Evolutionary conservation across 2,113 vertebrate genomes (phyloP), one percentile per base, ranked within the genome.

Genomic region (Sardina pilchardus): DNA sequence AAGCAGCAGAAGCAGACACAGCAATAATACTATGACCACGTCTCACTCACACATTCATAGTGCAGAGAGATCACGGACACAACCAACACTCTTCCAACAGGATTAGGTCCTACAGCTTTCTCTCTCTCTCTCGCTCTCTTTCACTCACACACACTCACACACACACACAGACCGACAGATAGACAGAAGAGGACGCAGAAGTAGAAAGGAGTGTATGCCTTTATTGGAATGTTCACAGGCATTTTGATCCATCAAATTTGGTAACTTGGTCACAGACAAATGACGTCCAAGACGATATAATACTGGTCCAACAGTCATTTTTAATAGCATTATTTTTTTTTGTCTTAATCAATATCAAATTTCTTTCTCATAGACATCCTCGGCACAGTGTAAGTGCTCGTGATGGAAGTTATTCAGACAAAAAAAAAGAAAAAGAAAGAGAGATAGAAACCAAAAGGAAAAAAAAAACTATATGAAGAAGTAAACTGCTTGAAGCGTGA

Each of bases 201-300:
- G 94, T 96, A 97, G 96, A 97, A 98, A 99, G 95, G 95, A 96
- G 95, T 95, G 89, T 93, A 92, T 96, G 95, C 95, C 95, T 99
- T 98, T 97, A 99, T 99, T 99, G 96, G 96, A 98, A 97, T 97
- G 96, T 95, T 95, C 92, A 94, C 95, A 96, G 96, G 96, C 94
- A 94, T 97, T 96, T 97, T 96, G 97, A 96, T 96, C 96, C 96
- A 95, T 97, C 94, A 97, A 96, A 95, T 96, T 95, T 94, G 92
- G 96, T 95, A 94, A 95, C 96, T 95, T 96, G 94, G 93, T 93
- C 63, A 71, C 63, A 71, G n/a, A 71, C 63, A 34, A 30, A 71
- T 71, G 63, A 71, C 63, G 63, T 71, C 63, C 63, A 94, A 71
- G 63, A 71, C 63, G 34, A 30, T 71, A 71, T 71, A 71, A 71